These are phyloP conservation scores for Congeria kusceri DNA, from an alignment of 2,888 invertebrate genomes.

Conservation along the genomic window DNA sequence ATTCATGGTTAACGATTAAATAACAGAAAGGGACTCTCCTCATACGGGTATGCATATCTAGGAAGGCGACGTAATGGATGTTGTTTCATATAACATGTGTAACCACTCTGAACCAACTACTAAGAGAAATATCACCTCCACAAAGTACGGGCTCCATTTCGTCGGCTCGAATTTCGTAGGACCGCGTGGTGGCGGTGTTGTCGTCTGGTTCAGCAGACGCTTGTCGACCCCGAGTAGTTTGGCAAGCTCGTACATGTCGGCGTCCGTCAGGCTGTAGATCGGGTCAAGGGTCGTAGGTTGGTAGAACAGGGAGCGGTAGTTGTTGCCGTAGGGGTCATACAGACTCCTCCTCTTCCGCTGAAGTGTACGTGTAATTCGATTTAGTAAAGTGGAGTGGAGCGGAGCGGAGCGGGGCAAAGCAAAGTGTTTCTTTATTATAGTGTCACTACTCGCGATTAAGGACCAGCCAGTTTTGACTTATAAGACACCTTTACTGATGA, in stretches of 20 bases:
- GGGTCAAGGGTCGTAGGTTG: conserved; percentile 20
- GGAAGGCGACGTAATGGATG: no score
- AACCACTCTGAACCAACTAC: neutral
- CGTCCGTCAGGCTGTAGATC: conserved; percentile 5
- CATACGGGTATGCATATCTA: no score
- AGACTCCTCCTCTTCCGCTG: conserved; percentile 8
- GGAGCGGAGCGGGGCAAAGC: conserved; percentile 4
- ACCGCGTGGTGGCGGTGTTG: conserved; percentile 18
- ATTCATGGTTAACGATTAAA: no score
- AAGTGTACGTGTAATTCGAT: neutral
- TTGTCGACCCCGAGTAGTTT: conserved; percentile 26
- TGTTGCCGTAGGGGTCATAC: neutral
- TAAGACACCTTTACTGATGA: no score
- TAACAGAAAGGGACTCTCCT: no score
- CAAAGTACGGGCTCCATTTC: conserved; percentile 38
- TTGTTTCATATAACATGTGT: no score
- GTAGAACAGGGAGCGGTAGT: conserved; percentile 5
- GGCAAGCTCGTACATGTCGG: conserved; percentile 24
- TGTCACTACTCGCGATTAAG: no score
- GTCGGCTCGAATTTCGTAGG: conserved; percentile 35
- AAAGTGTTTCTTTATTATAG: no score
- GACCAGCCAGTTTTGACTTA: no score
- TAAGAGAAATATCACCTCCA: no score
- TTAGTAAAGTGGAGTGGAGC: neutral
- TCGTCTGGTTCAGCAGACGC: conserved; percentile 20